Percentiles rank a stretch among this genome's conserved stretches.
Evolutionary conservation across 2,888 invertebrate genomes (phyloP).

Genomic region (Harmothoe impar): DNA sequence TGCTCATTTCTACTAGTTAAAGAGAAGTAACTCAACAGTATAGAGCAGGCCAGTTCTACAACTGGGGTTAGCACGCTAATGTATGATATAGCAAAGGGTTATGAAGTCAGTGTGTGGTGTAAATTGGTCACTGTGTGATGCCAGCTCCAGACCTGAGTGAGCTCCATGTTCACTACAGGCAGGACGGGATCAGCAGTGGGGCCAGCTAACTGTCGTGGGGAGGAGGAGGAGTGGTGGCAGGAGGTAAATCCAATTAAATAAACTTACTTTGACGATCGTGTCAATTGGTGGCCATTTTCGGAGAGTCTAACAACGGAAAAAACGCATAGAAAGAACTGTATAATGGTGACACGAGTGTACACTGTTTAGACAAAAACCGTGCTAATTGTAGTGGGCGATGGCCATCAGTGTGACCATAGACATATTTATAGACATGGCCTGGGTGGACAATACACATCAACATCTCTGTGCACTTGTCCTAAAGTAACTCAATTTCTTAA

Average conservation of each 20-base stretch:
- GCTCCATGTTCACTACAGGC: not conserved
- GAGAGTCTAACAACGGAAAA: constrained; percentile 58
- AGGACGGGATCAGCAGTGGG: constrained; percentile 29
- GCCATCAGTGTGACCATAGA: too few relatives aligned
- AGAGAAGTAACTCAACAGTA: constrained; percentile 6
- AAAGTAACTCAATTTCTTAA: too few relatives aligned
- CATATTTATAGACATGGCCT: too few relatives aligned
- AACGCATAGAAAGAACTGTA: constrained; percentile 38
- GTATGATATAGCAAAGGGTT: not conserved
- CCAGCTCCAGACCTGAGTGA: not conserved
- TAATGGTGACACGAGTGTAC: not conserved
- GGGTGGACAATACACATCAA: too few relatives aligned
- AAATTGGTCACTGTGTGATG: constrained; percentile 14
- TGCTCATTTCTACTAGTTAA: not conserved
- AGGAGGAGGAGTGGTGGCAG: not conserved
- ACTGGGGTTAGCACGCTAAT: constrained; percentile 27
- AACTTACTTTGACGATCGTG: constrained; percentile 55
- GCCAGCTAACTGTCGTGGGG: constrained; percentile 2
- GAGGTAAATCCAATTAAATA: constrained; percentile 38
- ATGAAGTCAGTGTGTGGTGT: not conserved
- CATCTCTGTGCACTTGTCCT: too few relatives aligned
- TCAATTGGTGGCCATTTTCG: constrained; percentile 60
- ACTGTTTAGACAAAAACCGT: too few relatives aligned
- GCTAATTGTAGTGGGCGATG: too few relatives aligned
- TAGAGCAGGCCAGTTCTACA: not conserved